These are phyloP conservation scores for Criorhina ranunculi DNA, from an alignment of 2,888 invertebrate genomes.

Conservation along the genomic window DNA sequence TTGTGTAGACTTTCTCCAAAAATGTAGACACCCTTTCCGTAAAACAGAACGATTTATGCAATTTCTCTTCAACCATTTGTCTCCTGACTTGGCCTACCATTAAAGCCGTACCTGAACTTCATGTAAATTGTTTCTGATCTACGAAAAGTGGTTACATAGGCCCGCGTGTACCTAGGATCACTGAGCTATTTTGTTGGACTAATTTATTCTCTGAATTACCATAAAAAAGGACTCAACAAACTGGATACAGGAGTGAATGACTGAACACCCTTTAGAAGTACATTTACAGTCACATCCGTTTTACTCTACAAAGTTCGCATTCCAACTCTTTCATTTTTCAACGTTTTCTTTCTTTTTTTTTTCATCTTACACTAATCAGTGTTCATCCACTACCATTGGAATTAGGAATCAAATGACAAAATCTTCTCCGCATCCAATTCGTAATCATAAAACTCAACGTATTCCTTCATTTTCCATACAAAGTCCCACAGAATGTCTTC, in stretches of 20 bases:
- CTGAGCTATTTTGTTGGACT: not conserved
- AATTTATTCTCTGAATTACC: not conserved
- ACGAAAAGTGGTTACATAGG: not conserved
- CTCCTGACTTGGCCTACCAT: not conserved
- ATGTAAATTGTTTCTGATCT: not conserved
- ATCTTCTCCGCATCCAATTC: not conserved
- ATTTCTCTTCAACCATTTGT: not conserved
- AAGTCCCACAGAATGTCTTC: not conserved
- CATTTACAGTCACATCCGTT: not conserved
- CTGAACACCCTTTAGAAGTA: not conserved
- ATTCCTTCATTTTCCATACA: conserved; percentile 17
- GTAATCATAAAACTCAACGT: conserved; percentile 9
- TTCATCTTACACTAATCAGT: not conserved
- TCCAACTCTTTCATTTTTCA: conserved; percentile 7
- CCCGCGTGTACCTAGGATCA: not conserved
- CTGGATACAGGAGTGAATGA: not conserved
- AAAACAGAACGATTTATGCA: no score
- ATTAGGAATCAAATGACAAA: not conserved
- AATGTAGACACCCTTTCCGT: no score
- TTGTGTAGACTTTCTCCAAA: no score
- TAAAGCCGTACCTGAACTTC: no score
- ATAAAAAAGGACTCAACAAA: not conserved
- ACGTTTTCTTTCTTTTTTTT: not conserved
- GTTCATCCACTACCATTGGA: no score
- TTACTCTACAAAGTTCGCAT: conserved; percentile 10